Base-by-base conservation (phyloP, 2,113 vertebrate genomes). In the Elachura formosa region DNA sequence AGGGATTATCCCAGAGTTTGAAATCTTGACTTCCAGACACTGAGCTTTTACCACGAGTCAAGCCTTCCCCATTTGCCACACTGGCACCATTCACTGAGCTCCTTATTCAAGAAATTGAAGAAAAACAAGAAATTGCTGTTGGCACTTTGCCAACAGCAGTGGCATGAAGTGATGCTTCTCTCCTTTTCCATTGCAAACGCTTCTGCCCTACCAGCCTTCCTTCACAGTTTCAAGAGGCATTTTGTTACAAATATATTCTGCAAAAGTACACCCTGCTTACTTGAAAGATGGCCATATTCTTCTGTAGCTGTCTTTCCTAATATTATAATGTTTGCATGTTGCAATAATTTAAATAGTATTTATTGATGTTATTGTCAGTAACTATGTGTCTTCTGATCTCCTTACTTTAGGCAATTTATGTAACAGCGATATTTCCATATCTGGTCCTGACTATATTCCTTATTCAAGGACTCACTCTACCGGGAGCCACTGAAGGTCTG, bases 391-490 rank as follows among this genome's bases (percentile, higher is more conserved):
- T 84, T 85, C 55, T 94, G n/a, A 40, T 17, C 17, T 66, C 46
- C 78, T 79, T 62, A 45, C 17, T 68, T 89, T 74, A 99, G 99
- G 99, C 97, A 2, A 98, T 99, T 89, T 99, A 99, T 34, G 96
- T 99, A 92, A 99, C 98, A 41, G 97, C 98, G 64, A 96, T 98
- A 20, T 99, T 99, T 87, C 99, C 99, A 2, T 99, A 99, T 89
- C 83, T 99, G 80, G 98, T 99, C n/a, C 95, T 99, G 91, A 99
- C 98, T 8, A 93, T 99, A 94, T 99, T 99, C 95, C 97, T 99
- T 49, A 85, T 99, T 75, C 97, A 97, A 33, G 98, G 98, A 22
- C 97, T 99, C 67, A 99, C 97, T 20, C 96, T 99, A 40, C 98
- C 99, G 1, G 99, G 99, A 89, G 98, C 99, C 0, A 90, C 87